Percentiles rank a stretch among this genome's conserved stretches.
Conservation (phyloP, 2,113 vertebrate species). For the Pachycephala philippinensis region DNA sequence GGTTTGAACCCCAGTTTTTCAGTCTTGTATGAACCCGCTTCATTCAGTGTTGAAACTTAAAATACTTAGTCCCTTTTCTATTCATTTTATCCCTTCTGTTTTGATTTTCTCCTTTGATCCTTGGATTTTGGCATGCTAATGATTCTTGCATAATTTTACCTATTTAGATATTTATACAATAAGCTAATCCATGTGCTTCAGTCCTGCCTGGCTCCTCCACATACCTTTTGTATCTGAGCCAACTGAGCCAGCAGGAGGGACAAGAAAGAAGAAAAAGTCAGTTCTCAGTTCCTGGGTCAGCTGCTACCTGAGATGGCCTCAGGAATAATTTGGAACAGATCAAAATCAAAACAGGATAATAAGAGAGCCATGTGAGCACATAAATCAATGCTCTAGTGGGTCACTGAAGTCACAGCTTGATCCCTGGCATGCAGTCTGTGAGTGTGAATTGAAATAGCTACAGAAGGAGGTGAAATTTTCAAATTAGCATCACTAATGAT, state of each 20-base stretch:
- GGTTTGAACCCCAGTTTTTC: background rate
- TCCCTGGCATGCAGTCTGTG: background rate
- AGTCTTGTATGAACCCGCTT: background rate
- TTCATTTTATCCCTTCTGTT: background rate
- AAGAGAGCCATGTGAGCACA: background rate
- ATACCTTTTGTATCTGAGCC: background rate
- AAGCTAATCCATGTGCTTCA: background rate
- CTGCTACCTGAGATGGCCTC: background rate
- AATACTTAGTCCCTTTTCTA: background rate
- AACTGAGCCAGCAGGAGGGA: background rate
- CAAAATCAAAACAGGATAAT: background rate
- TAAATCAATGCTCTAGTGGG: background rate
- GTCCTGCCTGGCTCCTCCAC: background rate
- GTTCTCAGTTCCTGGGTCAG: background rate
- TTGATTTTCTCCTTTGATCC: background rate
- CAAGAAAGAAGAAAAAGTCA: background rate
- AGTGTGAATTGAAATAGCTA: background rate
- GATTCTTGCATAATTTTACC: background rate
- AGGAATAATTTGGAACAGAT: background rate
- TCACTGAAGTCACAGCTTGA: background rate
- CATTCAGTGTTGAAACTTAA: background rate
- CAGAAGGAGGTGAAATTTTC: background rate
- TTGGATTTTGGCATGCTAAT: background rate
- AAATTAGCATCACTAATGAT: background rate
- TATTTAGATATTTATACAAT: background rate